Evolutionary conservation across 2,113 vertebrate genomes (phyloP), one percentile per base, ranked within the genome.

Genomic region (Clupea harengus): DNA sequence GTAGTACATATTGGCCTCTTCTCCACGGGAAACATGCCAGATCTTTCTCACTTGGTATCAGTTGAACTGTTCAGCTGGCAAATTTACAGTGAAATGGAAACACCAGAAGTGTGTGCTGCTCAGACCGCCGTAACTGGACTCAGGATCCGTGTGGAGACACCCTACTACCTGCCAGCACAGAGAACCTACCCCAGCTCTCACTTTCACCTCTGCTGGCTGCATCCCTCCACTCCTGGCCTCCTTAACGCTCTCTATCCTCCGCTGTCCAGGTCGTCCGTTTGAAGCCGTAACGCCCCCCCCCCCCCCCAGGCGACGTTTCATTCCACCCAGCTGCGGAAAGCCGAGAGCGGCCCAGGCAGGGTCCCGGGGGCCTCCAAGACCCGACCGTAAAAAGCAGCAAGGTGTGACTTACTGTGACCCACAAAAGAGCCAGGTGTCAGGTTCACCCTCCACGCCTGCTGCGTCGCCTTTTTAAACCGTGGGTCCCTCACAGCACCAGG

Each of bases 401-500:
- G 89, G 85, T 90, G 89, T 85, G 87, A 84, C 82, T 88, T 84
- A 86, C 85, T 45, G n/a, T 72, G 60, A 49, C 45, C 18, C 28
- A 89, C 87, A 87, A 84, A 85, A 50, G 72, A 32, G 47, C 46
- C 50, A 22, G 84, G 90, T 91, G 86, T 91, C 84, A 60, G 64
- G 89, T 86, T 89, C 67, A 60, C 64, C 82, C 81, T 57, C 45
- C 45, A 45, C 17, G 83, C 49, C 82, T 60, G 87, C 60, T 82
- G 80, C 84, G 32, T 49, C n/a, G 72, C 81, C 86, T 82, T 22
- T 85, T 57, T 84, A 87, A 85, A 28, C 82, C 46, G 82, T 78
- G 45, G 82, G 78, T 72, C 81, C 32, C 10, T 39, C n/a, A 25
- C 1, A 11, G 17, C 82, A 28, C 49, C 10, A 8, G n/a, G 81